phyloP scores from a whole-genome alignment of 2,888 invertebrate species.

The Trichogramma dendrolimi region DNA sequence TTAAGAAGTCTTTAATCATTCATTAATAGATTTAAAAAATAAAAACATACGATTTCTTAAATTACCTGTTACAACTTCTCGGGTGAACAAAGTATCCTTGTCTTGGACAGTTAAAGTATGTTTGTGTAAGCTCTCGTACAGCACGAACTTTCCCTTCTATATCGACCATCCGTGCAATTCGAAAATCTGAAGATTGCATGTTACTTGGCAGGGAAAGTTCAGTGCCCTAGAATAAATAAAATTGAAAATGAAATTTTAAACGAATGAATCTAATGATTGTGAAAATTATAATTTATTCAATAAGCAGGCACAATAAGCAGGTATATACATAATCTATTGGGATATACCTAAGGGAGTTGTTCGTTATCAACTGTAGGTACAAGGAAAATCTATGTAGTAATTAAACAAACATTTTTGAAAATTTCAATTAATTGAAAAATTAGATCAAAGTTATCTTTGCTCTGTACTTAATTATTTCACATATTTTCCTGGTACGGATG shows the following conservation, averaged over 20 bases:
- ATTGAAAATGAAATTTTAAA: neutral
- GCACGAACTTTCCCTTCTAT: conserved; percentile 69
- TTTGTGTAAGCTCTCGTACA: conserved; percentile 68
- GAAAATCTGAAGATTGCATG: conserved; percentile 67
- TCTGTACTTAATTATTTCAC: too few species aligned
- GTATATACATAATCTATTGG: too few species aligned
- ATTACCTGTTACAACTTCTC: conserved; percentile 63
- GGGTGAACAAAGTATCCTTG: conserved; percentile 79
- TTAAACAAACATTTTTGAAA: too few species aligned
- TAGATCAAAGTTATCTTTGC: too few species aligned
- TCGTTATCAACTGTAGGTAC: too few species aligned
- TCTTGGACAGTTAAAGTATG: conserved; percentile 69
- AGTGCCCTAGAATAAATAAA: conserved; percentile 52
- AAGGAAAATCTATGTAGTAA: too few species aligned
- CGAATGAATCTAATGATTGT: too few species aligned
- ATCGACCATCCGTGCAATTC: conserved; percentile 70
- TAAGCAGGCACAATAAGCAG: too few species aligned
- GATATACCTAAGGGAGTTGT: too few species aligned
- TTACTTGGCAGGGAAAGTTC: conserved; percentile 40
- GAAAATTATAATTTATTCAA: too few species aligned
- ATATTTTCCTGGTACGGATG: too few species aligned
- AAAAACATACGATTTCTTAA: conserved; percentile 1
- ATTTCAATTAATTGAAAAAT: too few species aligned
- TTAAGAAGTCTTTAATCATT: neutral
- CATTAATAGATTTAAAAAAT: neutral